A percentile compares a stretch with the other conserved stretches of the same genome.
Evolutionary conservation across 2,888 invertebrate species (phyloP).

Genomic region (Aphodius granarius): DNA sequence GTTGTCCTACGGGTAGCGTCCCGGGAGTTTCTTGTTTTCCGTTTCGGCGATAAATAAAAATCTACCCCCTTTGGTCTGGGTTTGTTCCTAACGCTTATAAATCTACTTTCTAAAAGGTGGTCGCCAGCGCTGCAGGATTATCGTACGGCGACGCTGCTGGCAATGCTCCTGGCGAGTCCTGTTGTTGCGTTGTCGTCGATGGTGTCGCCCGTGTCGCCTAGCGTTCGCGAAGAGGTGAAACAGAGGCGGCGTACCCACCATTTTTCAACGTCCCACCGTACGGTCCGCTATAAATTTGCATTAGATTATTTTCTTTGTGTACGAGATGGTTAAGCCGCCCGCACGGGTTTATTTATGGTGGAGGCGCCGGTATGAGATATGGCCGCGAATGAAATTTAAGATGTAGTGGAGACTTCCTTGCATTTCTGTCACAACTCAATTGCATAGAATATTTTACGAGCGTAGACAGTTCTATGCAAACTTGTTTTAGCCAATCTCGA

Average conservation of each 20-base stretch:
- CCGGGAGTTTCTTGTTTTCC: not conserved
- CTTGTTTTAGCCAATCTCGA: too few species aligned
- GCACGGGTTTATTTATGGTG: not conserved
- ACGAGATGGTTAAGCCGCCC: not conserved
- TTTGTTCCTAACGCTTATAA: not conserved
- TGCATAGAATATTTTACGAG: not conserved
- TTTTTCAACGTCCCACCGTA: not conserved
- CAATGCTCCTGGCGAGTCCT: too few species aligned
- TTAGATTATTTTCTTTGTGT: not conserved
- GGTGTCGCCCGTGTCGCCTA: not conserved
- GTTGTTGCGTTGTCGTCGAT: not conserved
- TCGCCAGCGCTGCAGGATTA: not conserved
- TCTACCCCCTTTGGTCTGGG: not conserved
- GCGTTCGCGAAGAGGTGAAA: not conserved
- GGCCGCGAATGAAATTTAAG: not conserved
- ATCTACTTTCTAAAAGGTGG: not conserved
- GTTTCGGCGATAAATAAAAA: not conserved
- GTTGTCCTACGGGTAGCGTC: not conserved
- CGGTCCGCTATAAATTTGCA: not conserved
- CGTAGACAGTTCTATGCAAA: not conserved
- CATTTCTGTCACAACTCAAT: not conserved
- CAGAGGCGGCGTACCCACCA: not conserved
- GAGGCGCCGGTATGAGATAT: not conserved
- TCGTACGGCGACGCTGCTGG: not conserved
- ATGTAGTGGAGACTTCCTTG: not conserved